Conservation (phyloP, 2,888 invertebrate species). For the Listrodromus nycthemerus region DNA sequence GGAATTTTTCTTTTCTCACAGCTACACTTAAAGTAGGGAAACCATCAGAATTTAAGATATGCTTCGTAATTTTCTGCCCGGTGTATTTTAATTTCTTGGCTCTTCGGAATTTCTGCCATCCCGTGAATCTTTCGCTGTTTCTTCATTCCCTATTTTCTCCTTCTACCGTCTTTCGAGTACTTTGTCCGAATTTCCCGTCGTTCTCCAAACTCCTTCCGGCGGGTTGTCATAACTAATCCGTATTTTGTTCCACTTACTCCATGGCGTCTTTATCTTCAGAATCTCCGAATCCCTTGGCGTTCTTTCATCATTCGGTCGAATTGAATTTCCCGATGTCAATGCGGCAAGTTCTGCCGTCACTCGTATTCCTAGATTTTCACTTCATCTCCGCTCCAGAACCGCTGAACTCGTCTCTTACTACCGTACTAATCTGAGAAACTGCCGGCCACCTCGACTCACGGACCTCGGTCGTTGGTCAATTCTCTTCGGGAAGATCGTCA, state of each 20-base stretch:
- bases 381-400: constrained; percentile 11
- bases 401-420: constrained; percentile 1
- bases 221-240: background rate
- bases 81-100: background rate
- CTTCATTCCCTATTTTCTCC: constrained; percentile 3
- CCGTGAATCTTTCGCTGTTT: background rate
- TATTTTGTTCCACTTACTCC: constrained; percentile 37
- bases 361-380: constrained; percentile 5
- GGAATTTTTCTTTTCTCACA: background rate
- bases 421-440: constrained; percentile 24
- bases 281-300: constrained; percentile 4
- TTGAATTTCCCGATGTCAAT: constrained; percentile 66
- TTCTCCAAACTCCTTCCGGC: constrained; percentile 6
- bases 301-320: constrained; percentile 61
- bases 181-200: constrained; percentile 2
- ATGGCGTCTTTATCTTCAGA: constrained; percentile 15
- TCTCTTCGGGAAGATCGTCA: background rate
- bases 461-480: background rate
- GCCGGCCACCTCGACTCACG: background rate
- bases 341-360: background rate
- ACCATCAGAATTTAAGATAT: constrained; percentile 1
- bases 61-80: background rate
- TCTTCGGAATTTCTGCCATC: background rate
- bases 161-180: background rate
- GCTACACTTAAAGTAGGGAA: background rate